Base-by-base conservation (phyloP, 2,888 invertebrate genomes). In the Ypsolopha sequella region DNA sequence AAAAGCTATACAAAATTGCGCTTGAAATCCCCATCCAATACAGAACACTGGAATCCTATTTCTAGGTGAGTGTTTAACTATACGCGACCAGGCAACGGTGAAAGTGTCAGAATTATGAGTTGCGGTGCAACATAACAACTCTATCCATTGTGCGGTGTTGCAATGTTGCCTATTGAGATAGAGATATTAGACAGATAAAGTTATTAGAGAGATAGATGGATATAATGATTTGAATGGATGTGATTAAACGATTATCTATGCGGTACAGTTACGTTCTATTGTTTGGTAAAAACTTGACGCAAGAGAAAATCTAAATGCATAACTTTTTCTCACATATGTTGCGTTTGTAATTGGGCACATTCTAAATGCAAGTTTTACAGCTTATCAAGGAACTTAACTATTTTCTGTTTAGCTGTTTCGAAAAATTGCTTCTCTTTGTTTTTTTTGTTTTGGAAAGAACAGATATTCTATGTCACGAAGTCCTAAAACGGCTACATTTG, bases 31-130 rank as follows among this genome's bases (percentile, higher is more conserved):
- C 24, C 24, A 3, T 24, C 24, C 24, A 24, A 24, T 24, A 24
- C 24, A 24, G 24, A 24, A 24, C 24, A 3, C 4, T 4, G 24
- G 4, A 24, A 3, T 3, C 4, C 24, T 2, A 24, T 24, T 24
- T 24, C 24, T 24, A 24, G 24, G 24, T 24, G 24, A 24, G 24
- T 4, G 24, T 24, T 24, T 24, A 24, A 24, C 24, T 24, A n/a
- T n/a, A 24, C 24, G 24, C 24, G 24, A 2, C 51, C 57, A 68
- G 69, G 61, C 68, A 64, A 46, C 54, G 65, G 78, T 63, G 80
- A 81, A 80, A 80, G 80, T 77, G 76, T 64, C 72, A 64, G 74
- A 70, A 71, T 73, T 73, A 68, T 68, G 64, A 61, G 66, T 66
- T 64, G 64, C 55, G 55, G 60, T 55, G 61, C 60, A 56, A 11